These are phyloP conservation scores for Belonocnema kinseyi DNA, from an alignment of 1,140 invertebrate genomes.

Conservation along the genomic window DNA sequence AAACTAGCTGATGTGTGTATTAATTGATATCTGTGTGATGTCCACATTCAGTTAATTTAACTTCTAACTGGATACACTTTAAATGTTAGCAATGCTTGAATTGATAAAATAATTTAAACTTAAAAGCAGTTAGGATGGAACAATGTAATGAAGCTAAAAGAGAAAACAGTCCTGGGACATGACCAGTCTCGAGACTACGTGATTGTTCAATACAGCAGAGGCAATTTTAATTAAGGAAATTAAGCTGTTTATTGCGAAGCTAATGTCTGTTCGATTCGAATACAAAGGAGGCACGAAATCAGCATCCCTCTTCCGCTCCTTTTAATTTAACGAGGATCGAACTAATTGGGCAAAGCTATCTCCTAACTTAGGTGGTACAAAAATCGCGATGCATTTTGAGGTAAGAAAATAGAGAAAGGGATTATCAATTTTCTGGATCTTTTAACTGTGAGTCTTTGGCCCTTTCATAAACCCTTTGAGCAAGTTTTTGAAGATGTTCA, in stretches of 20 bases:
- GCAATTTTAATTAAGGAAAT: conserved; percentile 66
- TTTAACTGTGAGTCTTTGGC: not conserved
- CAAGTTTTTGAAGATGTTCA: not conserved
- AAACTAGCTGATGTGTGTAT: too few species aligned
- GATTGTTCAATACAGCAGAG: conserved; percentile 13
- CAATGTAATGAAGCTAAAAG: too few species aligned
- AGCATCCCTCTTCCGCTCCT: not conserved
- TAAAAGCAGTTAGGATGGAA: too few species aligned
- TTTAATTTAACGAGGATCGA: conserved; percentile 2
- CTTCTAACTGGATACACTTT: too few species aligned
- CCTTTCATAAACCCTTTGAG: conserved; percentile 3
- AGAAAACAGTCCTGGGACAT: conserved; percentile 42
- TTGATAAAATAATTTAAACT: too few species aligned
- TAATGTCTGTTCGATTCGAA: conserved; percentile 41
- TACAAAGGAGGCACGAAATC: conserved; percentile 25
- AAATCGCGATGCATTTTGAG: conserved; percentile 30
- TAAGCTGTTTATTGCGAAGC: conserved; percentile 62
- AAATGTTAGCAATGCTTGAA: too few species aligned
- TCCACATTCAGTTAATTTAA: too few species aligned
- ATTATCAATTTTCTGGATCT: not conserved
- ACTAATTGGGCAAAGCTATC: conserved; percentile 33
- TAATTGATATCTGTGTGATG: too few species aligned
- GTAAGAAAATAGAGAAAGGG: conserved; percentile 21
- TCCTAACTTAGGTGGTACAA: conserved; percentile 29
- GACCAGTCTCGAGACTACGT: conserved; percentile 29